Evolutionary conservation across 2,797 vertebrate species (phyloP).

Genomic region (Anniella stebbinsi): DNA sequence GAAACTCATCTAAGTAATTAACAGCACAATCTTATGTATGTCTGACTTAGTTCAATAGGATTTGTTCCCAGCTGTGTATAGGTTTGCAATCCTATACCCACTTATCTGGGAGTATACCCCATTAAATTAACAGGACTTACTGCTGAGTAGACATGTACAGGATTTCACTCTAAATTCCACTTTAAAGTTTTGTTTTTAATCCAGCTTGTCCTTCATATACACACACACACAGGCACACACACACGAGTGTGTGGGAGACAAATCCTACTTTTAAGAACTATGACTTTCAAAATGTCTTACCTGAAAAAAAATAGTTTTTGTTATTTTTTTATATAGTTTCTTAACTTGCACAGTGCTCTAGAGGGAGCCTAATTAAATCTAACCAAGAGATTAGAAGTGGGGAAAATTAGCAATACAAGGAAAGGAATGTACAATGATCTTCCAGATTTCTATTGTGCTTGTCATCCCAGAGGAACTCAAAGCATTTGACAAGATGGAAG

Average conservation of each 20-base stretch:
- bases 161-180: background rate
- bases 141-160: background rate
- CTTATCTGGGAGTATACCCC: background rate
- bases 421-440: slow-evolving; percentile 25
- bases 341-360: slow-evolving; percentile 19
- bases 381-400: slow-evolving; percentile 26
- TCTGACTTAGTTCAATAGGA: too few relatives aligned
- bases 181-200: background rate
- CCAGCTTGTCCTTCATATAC: background rate
- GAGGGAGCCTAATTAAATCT: slow-evolving; percentile 39
- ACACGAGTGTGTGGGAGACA: background rate
- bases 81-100: too few relatives aligned
- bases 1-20: background rate
- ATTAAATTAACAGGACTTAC: background rate
- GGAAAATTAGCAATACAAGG: slow-evolving; percentile 34
- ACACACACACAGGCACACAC: too few relatives aligned
- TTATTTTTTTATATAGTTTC: slow-evolving; percentile 1
- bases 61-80: too few relatives aligned
- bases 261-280: slow-evolving; percentile 24
- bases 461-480: slow-evolving; percentile 27
- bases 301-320: background rate
- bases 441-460: slow-evolving; percentile 34
- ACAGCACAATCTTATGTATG: background rate
- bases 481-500: slow-evolving; percentile 25
- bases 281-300: slow-evolving; percentile 37